Evolutionary conservation across 2,797 vertebrate genomes (phyloP), one percentile per base, ranked within the genome.

Genomic region (Aplochiton taeniatus): DNA sequence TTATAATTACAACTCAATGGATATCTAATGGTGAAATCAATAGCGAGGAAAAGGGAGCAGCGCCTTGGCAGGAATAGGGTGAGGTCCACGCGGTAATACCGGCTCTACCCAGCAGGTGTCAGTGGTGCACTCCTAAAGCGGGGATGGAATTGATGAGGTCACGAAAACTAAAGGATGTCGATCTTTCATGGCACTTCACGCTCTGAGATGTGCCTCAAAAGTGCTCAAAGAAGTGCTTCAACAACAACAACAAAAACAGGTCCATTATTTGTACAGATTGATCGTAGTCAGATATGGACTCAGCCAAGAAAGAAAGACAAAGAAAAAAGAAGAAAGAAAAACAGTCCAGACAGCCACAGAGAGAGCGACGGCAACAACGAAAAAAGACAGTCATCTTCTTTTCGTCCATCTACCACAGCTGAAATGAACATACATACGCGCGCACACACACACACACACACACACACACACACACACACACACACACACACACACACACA

Each of bases 151-250:
- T 76, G 66, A 81, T 67, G 66, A 16, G 59, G 78, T 13, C 31
- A 31, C 83, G 83, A 83, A 78, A 80, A 75, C 83, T 45, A 16
- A 45, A 13, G 19, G 46, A 53, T 1, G 49, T 14, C 1, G 49
- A 3, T 14, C 75, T 54, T 66, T 76, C 70, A 76, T 79, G 74
- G 73, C 68, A 44, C 77, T 62, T 73, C 73, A 60, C 72, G 74
- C 72, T 74, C 84, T 72, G 72, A 82, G 81, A 82, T 79, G 84
- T 83, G 80, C 78, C 83, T 85, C 82, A 78, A 88, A 90, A 89
- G 89, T 90, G 89, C 89, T 85, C 80, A 80, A n/a, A n/a, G 84
- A 69, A 88, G 87, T 88, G 88, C 88, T 84, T 80, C 86, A 20
- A 65, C 69, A 56, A 13, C 20, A 16, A 70, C n/a, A n/a, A n/a